phyloP scores from a whole-genome alignment of 2,113 vertebrate genomes.

The Corythornis cristatus region DNA sequence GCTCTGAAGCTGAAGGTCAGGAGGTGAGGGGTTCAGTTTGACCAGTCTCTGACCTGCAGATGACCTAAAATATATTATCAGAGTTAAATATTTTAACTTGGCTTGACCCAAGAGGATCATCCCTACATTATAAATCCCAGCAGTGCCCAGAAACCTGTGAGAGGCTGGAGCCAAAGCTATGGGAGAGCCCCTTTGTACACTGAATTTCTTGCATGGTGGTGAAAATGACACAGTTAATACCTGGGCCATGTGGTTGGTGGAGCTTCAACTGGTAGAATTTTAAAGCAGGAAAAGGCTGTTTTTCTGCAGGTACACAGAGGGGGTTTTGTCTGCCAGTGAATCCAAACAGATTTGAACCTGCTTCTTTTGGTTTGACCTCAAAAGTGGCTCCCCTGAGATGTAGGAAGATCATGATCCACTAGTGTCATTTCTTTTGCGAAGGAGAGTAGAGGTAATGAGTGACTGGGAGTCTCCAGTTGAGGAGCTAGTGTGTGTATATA shows the following conservation, averaged over 20 bases:
- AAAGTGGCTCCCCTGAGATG: not conserved
- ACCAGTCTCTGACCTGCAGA: not conserved
- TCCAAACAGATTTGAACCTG: not conserved
- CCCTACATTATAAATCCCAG: accelerated
- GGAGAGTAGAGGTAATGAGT: not conserved
- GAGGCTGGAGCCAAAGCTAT: not conserved
- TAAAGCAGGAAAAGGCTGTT: not conserved
- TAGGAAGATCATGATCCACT: not conserved
- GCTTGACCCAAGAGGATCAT: not conserved
- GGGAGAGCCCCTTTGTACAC: not conserved
- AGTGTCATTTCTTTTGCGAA: not conserved
- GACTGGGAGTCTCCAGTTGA: not conserved
- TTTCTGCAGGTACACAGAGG: not conserved
- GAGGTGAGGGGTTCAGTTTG: not conserved
- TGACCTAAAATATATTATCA: not conserved
- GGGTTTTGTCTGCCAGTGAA: not conserved
- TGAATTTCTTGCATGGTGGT: not conserved
- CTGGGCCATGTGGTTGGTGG: not conserved
- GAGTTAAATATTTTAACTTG: not conserved
- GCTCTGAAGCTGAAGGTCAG: not conserved
- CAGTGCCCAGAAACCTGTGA: not conserved
- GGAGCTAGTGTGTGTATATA: too few relatives aligned
- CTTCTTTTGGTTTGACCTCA: not conserved
- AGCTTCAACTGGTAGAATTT: not conserved
- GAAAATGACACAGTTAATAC: not conserved